Percentiles rank a stretch among this genome's conserved stretches.
Conservation (phyloP, 1,140 invertebrate species). For the Platorchestia sp. region DNA sequence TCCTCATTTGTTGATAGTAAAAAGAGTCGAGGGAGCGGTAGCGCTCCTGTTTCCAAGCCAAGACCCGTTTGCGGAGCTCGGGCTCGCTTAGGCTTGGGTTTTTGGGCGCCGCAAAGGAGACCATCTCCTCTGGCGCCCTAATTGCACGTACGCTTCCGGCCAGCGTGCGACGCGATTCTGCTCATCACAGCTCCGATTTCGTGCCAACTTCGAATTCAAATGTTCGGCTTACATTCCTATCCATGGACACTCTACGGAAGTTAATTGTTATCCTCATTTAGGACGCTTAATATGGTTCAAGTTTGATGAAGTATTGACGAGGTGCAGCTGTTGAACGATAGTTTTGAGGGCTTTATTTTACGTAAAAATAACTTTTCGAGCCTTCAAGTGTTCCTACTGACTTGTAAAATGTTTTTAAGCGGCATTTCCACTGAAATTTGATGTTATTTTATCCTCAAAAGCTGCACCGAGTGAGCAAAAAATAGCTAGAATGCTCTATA, state of each 20-base stretch:
- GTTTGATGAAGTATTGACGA: background rate
- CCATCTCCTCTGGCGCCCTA: background rate
- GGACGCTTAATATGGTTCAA: background rate
- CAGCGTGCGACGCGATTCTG: background rate
- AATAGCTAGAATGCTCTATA: no score
- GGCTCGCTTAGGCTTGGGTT: background rate
- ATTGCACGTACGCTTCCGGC: background rate
- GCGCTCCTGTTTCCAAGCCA: constrained; percentile 40
- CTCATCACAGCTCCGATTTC: background rate
- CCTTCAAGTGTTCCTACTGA: background rate
- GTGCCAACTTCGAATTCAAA: no score
- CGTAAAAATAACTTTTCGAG: background rate
- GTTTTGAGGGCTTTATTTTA: background rate
- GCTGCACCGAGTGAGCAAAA: background rate
- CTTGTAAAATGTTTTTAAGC: background rate
- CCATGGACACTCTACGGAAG: background rate
- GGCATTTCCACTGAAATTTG: background rate
- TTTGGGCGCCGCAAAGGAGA: background rate
- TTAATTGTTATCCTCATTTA: background rate
- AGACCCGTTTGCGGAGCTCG: constrained; percentile 42
- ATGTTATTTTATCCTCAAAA: background rate
- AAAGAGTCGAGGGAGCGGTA: constrained; percentile 9
- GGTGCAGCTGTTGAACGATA: background rate
- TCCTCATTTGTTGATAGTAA: background rate
- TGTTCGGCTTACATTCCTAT: no score